phyloP scores from a whole-genome alignment of 2,888 invertebrate species.

The Desoria tigrina region DNA sequence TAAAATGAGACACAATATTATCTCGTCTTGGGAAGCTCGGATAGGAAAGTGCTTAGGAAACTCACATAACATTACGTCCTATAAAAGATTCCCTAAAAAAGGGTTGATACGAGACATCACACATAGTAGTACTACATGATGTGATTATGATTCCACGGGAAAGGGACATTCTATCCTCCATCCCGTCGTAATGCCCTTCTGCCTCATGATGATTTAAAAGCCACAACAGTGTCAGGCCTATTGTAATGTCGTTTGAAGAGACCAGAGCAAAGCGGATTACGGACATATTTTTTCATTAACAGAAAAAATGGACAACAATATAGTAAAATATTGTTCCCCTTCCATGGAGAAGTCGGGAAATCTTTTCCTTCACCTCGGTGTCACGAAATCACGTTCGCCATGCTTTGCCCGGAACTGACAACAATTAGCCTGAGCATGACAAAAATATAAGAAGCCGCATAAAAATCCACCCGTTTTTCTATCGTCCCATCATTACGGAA shows the following conservation, averaged over 20 bases:
- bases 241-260: slow-evolving; percentile 16
- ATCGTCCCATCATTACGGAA: not conserved
- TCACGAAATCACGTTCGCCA: slow-evolving; percentile 46
- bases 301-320: slow-evolving; percentile 41
- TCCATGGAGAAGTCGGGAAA: slow-evolving; percentile 21
- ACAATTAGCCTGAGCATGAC: slow-evolving; percentile 35
- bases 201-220: slow-evolving; percentile 7
- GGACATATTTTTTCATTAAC: slow-evolving; percentile 45
- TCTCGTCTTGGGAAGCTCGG: too few species aligned
- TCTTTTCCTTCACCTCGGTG: slow-evolving; percentile 33
- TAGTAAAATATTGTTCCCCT: slow-evolving; percentile 33
- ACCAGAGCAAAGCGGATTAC: slow-evolving; percentile 38
- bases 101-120: too few species aligned
- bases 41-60: too few species aligned
- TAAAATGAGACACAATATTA: too few species aligned
- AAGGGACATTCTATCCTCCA: too few species aligned
- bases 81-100: too few species aligned
- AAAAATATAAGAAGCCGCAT: slow-evolving; percentile 11
- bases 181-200: not conserved
- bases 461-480: slow-evolving; percentile 8
- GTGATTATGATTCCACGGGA: too few species aligned
- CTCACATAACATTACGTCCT: too few species aligned
- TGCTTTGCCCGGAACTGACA: slow-evolving; percentile 24
- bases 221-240: slow-evolving; percentile 11
- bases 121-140: too few species aligned